Base-by-base conservation (phyloP, 2,888 invertebrate genomes). In the Liodrosophila aerea region DNA sequence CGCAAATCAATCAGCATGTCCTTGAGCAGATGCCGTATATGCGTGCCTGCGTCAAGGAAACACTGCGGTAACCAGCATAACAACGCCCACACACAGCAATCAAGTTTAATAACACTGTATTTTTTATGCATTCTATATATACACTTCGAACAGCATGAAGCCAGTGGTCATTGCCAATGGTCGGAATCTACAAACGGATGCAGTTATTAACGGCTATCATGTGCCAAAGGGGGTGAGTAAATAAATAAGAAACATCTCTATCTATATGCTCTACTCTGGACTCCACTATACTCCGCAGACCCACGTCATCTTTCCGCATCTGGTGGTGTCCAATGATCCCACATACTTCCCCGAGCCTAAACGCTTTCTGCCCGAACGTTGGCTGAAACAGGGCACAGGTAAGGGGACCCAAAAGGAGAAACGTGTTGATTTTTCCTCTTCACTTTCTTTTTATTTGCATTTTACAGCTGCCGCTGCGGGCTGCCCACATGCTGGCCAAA, bases 81-180 rank as follows among this genome's bases (percentile, higher is more conserved):
- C 13, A 31, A 1, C 5, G n/a, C n/a, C 40, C 31, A 51, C 31
- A 7, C 16, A 27, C 7, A 15, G 22, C 31, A 13, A 9, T 4
- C 29, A 1, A 8, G 8, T 7, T 47, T 8, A n/a, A 16, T 39
- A 22, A 8, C 12, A n/a, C 22, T 18, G 11, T n/a, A 13, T 12
- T 7, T 7, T n/a, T 4, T 33, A 31, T 31, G n/a, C n/a, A 31
- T 31, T 22, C 18, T 7, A n/a, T 27, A 4, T 2, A 11, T n/a
- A 39, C 16, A n/a, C 9, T 18, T 4, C n/a, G 22, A 44, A 5
- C 87, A 95, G 96, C 86, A 94, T 96, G 90, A 94, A 94, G 88
- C 96, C 96, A 7, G 95, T 96, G 11, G 95, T 95, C 66, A 92
- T 95, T 83, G 96, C 95, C 33, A 95, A 96, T 77, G 94, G 95